These are phyloP conservation scores for Enteromius afrohamiltoni DNA, from an alignment of 2,797 vertebrate species.

Conservation along the genomic window DNA sequence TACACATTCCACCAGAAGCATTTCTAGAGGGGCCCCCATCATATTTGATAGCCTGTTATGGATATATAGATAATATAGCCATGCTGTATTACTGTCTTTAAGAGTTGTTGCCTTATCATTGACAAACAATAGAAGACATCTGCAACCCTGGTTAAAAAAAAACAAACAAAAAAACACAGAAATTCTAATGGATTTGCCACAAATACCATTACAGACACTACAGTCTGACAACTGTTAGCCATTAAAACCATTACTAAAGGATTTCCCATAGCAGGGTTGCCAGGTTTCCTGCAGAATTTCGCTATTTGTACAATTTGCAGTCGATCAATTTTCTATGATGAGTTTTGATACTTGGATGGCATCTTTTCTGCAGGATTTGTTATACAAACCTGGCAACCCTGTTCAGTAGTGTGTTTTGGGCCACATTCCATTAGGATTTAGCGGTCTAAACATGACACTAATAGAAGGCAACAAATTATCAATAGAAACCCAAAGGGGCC, in stretches of 20 bases:
- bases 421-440: neutral
- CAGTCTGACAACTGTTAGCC: neutral
- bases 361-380: neutral
- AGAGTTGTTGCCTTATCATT: neutral
- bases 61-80: neutral
- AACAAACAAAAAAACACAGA: neutral
- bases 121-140: neutral
- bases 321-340: too few relatives aligned
- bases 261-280: neutral
- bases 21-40: neutral
- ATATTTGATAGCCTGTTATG: neutral
- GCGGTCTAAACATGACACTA: neutral
- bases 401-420: neutral
- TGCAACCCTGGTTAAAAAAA: neutral
- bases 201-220: neutral
- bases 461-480: neutral
- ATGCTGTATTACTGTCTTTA: neutral
- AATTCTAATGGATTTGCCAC: neutral
- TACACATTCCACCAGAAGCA: neutral
- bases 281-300: neutral
- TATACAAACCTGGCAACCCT: neutral
- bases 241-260: neutral
- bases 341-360: neutral
- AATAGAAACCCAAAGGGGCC: neutral
- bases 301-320: neutral